Evolutionary conservation across 2,113 vertebrate species (phyloP).

Genomic region (Caloenas nicobarica): DNA sequence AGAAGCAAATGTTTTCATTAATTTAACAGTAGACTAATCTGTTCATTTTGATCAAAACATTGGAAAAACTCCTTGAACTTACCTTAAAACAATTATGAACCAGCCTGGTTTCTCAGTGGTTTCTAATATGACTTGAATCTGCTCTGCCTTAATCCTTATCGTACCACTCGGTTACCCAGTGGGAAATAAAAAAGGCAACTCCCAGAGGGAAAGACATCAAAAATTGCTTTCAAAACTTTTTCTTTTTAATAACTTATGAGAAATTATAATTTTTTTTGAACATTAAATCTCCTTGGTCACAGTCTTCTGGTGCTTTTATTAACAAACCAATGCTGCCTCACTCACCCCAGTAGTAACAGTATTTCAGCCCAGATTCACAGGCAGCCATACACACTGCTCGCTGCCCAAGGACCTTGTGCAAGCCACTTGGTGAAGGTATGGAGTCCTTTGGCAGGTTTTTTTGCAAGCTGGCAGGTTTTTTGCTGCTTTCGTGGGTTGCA

Average conservation of each 20-base stretch:
- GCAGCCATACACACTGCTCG: neutral
- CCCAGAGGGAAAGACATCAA: neutral
- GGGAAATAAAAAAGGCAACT: conserved; percentile 3
- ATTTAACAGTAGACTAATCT: neutral
- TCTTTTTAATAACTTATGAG: neutral
- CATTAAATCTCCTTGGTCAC: neutral
- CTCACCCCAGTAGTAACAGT: neutral
- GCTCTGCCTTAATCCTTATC: conserved; percentile 5
- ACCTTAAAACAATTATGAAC: neutral
- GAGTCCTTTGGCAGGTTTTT: neutral
- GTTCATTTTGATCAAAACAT: neutral
- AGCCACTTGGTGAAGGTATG: neutral
- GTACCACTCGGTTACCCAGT: neutral
- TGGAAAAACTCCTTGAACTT: neutral
- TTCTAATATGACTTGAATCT: neutral
- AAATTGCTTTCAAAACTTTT: neutral
- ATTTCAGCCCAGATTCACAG: neutral
- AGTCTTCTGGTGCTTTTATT: neutral
- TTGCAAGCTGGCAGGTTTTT: neutral
- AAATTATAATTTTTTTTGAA: neutral
- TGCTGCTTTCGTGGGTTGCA: neutral
- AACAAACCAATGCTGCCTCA: neutral
- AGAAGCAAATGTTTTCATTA: neutral
- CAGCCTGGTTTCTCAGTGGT: neutral
- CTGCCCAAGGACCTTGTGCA: neutral